phyloP scores from a whole-genome alignment of 2,113 vertebrate genomes.

The Irena cyanogastra region DNA sequence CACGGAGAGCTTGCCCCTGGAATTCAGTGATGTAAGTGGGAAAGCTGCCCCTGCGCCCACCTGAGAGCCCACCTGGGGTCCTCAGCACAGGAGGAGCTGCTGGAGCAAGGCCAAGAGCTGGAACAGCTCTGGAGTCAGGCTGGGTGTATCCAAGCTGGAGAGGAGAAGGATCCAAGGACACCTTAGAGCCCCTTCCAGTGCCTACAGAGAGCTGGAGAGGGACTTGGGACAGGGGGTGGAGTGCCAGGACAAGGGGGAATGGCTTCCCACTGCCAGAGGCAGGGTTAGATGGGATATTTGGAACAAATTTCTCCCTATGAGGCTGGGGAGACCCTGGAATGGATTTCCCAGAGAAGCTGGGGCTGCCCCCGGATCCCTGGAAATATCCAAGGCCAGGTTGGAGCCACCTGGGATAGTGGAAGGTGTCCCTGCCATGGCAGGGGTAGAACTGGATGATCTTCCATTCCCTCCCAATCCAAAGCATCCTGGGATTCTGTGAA shows the following conservation, averaged over 20 bases:
- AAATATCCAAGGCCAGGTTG: background rate
- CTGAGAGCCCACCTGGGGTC: background rate
- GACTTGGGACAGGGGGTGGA: background rate
- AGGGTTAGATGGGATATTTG: background rate
- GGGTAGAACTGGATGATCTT: background rate
- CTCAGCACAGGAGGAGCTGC: background rate
- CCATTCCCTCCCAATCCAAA: background rate
- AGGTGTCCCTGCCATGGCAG: background rate
- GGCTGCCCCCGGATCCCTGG: background rate
- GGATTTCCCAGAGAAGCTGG: background rate
- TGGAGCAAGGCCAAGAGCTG: background rate
- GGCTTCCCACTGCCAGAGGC: background rate
- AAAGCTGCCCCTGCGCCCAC: background rate
- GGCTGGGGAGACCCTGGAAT: background rate
- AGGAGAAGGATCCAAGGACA: background rate
- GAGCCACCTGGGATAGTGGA: background rate
- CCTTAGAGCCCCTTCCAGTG: background rate
- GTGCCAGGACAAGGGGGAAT: background rate
- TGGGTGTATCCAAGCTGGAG: background rate
- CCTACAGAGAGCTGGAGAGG: background rate
- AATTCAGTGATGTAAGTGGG: constrained; percentile 91
- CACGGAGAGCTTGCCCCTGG: constrained; percentile 90
- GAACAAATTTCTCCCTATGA: background rate
- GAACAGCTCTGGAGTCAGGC: background rate
- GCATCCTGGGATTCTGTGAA: background rate